phyloP scores from a whole-genome alignment of 1,140 invertebrate species.

The Pseudomyrmex gracilis region DNA sequence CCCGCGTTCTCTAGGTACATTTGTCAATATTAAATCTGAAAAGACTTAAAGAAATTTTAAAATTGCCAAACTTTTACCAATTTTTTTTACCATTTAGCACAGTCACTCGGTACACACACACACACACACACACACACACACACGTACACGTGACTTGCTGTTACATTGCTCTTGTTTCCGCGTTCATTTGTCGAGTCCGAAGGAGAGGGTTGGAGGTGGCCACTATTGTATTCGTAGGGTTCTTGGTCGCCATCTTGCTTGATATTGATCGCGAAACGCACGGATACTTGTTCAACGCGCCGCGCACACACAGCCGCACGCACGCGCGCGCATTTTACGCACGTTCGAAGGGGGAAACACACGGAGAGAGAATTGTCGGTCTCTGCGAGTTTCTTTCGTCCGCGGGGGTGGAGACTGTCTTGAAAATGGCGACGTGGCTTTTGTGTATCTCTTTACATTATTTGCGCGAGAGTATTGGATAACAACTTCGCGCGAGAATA shows the following conservation, averaged over 20 bases:
- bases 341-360: conserved; percentile 55
- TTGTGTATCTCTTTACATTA: conserved; percentile 66
- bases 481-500: not conserved
- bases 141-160: conserved; percentile 21
- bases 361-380: conserved; percentile 26
- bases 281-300: conserved; percentile 78
- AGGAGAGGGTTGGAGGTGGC: conserved; percentile 60
- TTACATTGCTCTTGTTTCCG: conserved; percentile 37
- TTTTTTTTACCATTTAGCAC: too few species aligned
- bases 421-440: conserved; percentile 81
- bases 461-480: conserved; percentile 37
- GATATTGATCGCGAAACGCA: conserved; percentile 85
- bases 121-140: not conserved
- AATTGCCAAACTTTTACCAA: too few species aligned
- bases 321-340: conserved; percentile 16
- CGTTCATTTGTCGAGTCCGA: conserved; percentile 30
- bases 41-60: too few species aligned
- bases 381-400: conserved; percentile 61
- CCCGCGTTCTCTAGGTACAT: too few species aligned
- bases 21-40: too few species aligned
- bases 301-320: not conserved
- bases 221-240: conserved; percentile 82
- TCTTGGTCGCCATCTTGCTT: conserved; percentile 85
- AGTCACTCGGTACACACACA: too few species aligned
- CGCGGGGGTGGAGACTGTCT: conserved; percentile 83